Conservation (phyloP, 2,888 invertebrate species). For the Glaucopsyche alexis region DNA sequence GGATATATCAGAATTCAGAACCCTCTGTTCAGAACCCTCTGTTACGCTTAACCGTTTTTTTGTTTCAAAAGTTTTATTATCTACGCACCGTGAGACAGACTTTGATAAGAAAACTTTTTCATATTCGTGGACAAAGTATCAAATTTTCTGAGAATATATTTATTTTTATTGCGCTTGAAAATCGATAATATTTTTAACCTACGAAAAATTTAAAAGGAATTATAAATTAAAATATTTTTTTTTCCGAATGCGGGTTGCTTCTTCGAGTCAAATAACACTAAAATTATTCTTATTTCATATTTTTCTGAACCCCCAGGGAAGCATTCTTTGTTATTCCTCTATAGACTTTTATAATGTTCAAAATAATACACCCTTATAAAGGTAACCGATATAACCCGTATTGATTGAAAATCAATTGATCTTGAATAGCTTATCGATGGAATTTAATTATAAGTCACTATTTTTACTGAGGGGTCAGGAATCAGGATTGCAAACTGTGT, state of each 20-base stretch:
- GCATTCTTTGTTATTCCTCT: background rate
- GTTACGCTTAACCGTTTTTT: background rate
- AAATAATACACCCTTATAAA: slow-evolving; percentile 13
- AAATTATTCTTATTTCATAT: background rate
- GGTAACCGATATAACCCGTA: slow-evolving; percentile 6
- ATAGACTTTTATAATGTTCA: background rate
- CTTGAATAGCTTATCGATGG: background rate
- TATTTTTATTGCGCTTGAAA: too few relatives aligned
- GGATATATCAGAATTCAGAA: background rate
- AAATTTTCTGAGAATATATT: background rate
- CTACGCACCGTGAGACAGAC: slow-evolving; percentile 5
- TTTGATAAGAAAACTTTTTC: background rate
- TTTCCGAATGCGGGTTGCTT: background rate
- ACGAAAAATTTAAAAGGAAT: too few relatives aligned
- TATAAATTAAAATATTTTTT: too few relatives aligned
- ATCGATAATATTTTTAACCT: too few relatives aligned
- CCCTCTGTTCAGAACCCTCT: background rate
- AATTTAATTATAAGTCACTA: background rate
- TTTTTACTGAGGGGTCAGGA: background rate
- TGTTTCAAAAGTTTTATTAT: background rate
- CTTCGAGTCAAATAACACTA: background rate
- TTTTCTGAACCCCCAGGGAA: background rate
- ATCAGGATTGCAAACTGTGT: too few relatives aligned
- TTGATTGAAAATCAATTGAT: background rate
- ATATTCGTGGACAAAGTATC: background rate